These are phyloP conservation scores for Aleiodes testaceus DNA, from an alignment of 2,888 invertebrate species.

Conservation along the genomic window DNA sequence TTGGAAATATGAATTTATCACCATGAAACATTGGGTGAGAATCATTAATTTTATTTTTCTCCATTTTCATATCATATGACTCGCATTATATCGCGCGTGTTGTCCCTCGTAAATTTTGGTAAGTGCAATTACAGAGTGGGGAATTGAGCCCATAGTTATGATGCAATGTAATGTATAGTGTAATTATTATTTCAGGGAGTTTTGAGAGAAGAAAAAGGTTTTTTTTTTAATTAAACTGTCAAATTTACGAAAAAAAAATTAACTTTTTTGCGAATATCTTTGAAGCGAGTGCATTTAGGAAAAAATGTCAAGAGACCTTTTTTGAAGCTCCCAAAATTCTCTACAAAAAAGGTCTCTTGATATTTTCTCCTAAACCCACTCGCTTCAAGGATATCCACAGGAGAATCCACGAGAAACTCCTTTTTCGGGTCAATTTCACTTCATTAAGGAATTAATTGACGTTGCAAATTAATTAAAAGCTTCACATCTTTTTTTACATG, in stretches of 20 bases:
- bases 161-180: not conserved
- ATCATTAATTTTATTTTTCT: conserved; percentile 39
- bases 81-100: conserved; percentile 51
- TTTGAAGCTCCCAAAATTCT: too few relatives aligned
- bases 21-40: conserved; percentile 63
- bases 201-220: not conserved
- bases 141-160: not conserved
- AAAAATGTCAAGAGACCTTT: too few relatives aligned
- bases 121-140: conserved; percentile 49
- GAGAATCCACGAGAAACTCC: not conserved
- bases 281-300: too few relatives aligned
- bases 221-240: too few relatives aligned
- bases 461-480: too few relatives aligned
- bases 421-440: too few relatives aligned
- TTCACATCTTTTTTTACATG: too few relatives aligned
- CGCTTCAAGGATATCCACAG: not conserved
- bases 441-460: too few relatives aligned
- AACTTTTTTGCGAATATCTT: too few relatives aligned
- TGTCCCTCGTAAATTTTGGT: conserved; percentile 64
- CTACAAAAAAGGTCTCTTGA: too few relatives aligned
- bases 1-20: conserved; percentile 70
- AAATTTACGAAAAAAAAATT: not conserved
- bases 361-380: too few relatives aligned
- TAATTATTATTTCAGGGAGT: conserved; percentile 12
- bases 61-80: conserved; percentile 10